These are phyloP conservation scores for Pogonomyrmex barbatus DNA, from an alignment of 1,140 invertebrate species.

Conservation along the genomic window DNA sequence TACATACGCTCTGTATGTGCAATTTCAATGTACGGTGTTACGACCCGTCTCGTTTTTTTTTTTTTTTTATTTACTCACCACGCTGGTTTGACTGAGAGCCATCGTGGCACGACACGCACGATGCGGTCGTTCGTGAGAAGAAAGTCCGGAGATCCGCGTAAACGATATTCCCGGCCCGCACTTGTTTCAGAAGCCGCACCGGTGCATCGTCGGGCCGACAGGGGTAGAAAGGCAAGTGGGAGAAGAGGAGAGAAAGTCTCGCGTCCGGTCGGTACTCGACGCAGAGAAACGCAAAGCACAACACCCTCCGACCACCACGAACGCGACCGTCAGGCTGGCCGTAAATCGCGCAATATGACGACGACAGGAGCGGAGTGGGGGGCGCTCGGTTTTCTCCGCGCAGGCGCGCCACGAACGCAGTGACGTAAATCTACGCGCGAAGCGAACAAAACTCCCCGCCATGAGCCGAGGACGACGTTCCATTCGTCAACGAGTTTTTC, in stretches of 20 bases:
- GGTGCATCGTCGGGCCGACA: conserved; percentile 60
- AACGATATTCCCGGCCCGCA: conserved; percentile 47
- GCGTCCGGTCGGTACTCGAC: not conserved
- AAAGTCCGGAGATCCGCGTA: conserved; percentile 71
- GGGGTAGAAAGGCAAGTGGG: not conserved
- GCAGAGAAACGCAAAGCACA: not conserved
- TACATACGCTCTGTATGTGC: no score
- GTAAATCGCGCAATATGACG: not conserved
- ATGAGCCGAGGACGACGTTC: no score
- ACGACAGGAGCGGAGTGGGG: no score
- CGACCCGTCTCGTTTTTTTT: conserved; percentile 46
- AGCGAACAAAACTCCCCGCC: not conserved
- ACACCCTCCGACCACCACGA: not conserved
- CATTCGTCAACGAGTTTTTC: no score
- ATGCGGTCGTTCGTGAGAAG: conserved; percentile 63
- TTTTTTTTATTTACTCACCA: conserved; percentile 83
- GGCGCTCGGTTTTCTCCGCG: not conserved
- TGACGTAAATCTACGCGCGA: not conserved
- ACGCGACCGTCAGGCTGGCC: not conserved
- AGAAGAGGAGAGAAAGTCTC: not conserved
- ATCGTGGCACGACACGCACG: conserved; percentile 73
- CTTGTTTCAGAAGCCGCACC: conserved; percentile 73
- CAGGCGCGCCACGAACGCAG: not conserved
- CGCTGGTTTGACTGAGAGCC: conserved; percentile 87
- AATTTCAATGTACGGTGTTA: no score